phyloP scores from a whole-genome alignment of 1,140 invertebrate species.

The Pseudomyrmex sp. region DNA sequence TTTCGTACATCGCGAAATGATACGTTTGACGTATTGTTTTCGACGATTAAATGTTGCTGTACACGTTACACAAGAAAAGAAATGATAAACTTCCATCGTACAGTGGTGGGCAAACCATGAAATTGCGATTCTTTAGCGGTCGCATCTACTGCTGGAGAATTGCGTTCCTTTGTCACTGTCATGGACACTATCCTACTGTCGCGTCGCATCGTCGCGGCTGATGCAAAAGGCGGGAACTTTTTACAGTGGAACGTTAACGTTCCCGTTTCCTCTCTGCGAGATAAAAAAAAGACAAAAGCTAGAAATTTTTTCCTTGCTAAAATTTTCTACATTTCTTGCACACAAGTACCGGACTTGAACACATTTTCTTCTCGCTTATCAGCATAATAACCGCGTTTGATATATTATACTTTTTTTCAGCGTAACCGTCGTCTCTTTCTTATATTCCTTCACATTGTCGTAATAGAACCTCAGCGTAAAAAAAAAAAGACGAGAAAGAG shows the following conservation, averaged over 20 bases:
- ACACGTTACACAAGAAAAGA: background rate
- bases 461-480: constrained; percentile 12
- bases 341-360: background rate
- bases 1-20: background rate
- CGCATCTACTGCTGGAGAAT: constrained; percentile 48
- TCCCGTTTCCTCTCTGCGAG: background rate
- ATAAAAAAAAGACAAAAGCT: background rate
- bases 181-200: constrained; percentile 41
- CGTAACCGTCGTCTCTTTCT: background rate
- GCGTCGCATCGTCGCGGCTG: constrained; percentile 24
- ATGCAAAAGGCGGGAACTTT: constrained; percentile 42
- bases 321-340: too few relatives aligned
- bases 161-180: constrained; percentile 52
- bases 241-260: constrained; percentile 31
- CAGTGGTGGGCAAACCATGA: constrained; percentile 14
- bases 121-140: constrained; percentile 49
- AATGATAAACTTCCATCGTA: background rate
- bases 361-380: background rate
- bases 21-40: constrained; percentile 8
- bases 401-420: background rate
- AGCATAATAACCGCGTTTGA: background rate
- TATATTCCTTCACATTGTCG: background rate
- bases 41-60: background rate
- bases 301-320: background rate
- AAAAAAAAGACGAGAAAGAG: background rate